Evolutionary conservation across 2,797 vertebrate genomes (phyloP), one percentile per base, ranked within the genome.

Genomic region (Lutjanus argentimaculatus): DNA sequence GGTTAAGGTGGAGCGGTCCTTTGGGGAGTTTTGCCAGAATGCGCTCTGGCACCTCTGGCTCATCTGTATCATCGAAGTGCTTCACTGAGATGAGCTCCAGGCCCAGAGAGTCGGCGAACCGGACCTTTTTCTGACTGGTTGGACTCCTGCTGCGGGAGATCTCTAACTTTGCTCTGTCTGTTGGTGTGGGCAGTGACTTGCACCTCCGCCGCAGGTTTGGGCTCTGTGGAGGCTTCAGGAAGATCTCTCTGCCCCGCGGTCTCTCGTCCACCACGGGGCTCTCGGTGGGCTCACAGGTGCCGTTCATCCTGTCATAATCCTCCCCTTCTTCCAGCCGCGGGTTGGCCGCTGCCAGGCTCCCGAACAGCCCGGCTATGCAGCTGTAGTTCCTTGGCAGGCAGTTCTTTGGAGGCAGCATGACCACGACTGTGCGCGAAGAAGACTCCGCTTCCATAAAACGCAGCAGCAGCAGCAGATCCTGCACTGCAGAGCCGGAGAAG

Each of bases 371-470:
- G 2, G 97, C 97, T 51, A 97, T 97, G 93, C 97, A 98, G 95
- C 97, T 98, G 96, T 98, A 97, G 95, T 97, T 97, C 87, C 97
- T 95, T n/a, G 97, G 97, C 70, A 98, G 94, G 92, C 96, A 97
- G 80, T 95, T 97, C 77, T 97, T 97, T 0, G 97, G 96, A 55
- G 97, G 97, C 77, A 97, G 95, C 95, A 97, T 94, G 90, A 93
- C 90, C 66, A 89, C 93, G 71, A 84, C 84, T 51, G 92, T 79
- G 52, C 84, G 94, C 75, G 85, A 87, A 1, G 92, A 72, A 1
- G 92, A 72, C 45, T 94, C 91, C 55, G 92, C 91, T 94, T 97
- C 96, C 96, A 96, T 96, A 91, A 83, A 88, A 85, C 77, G 72
- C 76, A 62, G 81, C 75, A 25, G 25, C 75, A 25, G 25, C 25